phyloP scores from a whole-genome alignment of 1,140 invertebrate species.

The Pomacea maculata region DNA sequence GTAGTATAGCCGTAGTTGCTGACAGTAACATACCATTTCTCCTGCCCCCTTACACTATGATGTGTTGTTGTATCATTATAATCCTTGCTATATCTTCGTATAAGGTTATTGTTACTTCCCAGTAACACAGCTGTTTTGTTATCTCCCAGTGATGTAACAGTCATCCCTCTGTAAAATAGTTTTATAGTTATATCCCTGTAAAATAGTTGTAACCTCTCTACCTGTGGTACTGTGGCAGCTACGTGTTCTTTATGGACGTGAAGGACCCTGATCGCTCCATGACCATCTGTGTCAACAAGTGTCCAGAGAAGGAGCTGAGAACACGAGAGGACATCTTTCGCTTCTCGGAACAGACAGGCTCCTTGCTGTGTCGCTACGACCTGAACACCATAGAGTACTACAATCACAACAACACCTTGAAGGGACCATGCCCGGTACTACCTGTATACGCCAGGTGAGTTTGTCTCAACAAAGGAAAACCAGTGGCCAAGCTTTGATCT shows the following conservation, averaged over 20 bases:
- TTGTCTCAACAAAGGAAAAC: background rate
- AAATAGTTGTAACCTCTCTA: too few relatives aligned
- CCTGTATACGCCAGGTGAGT: conserved; percentile 57
- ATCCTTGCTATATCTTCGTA: too few relatives aligned
- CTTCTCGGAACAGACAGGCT: conserved; percentile 80
- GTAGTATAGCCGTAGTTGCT: too few relatives aligned
- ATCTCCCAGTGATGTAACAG: too few relatives aligned
- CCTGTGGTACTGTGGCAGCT: conserved; percentile 65
- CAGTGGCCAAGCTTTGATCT: conserved; percentile 10
- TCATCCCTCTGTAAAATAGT: too few relatives aligned
- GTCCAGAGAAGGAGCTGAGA: conserved; percentile 77
- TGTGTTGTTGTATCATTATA: too few relatives aligned
- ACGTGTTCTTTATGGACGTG: conserved; percentile 85
- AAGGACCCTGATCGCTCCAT: conserved; percentile 78
- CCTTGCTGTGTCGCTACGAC: conserved; percentile 74
- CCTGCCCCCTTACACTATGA: too few relatives aligned
- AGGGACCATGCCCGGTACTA: conserved; percentile 53
- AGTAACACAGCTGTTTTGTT: too few relatives aligned
- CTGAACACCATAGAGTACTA: conserved; percentile 48
- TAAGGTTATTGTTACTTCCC: too few relatives aligned
- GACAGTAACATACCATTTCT: too few relatives aligned
- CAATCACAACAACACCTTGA: conserved; percentile 25
- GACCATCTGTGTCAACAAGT: conserved; percentile 89
- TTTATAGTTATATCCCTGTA: too few relatives aligned
- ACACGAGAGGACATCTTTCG: conserved; percentile 75